These are phyloP conservation scores for Garrulus glandarius DNA, from an alignment of 2,797 vertebrate genomes.

Conservation along the genomic window DNA sequence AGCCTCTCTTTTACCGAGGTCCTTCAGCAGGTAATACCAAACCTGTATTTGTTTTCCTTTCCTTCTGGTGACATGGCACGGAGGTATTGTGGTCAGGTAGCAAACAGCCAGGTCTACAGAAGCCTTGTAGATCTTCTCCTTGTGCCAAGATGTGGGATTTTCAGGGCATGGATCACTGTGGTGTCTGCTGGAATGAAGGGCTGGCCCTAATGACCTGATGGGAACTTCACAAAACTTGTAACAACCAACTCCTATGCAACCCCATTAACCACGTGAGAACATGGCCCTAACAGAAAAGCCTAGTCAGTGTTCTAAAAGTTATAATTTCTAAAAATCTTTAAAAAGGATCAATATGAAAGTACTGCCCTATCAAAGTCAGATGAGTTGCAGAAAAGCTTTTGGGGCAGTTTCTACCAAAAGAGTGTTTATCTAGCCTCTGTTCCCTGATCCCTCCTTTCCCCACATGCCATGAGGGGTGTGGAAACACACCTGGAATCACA, in stretches of 20 bases:
- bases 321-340: not conserved
- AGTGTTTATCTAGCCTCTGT: not conserved
- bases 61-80: not conserved
- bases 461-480: not conserved
- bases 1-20: not conserved
- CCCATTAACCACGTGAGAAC: not conserved
- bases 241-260: not conserved
- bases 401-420: not conserved
- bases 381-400: not conserved
- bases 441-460: not conserved
- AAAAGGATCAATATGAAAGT: not conserved
- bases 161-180: not conserved
- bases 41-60: not conserved
- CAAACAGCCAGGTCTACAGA: fast-evolving
- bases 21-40: not conserved
- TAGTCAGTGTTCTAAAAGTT: not conserved
- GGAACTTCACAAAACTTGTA: not conserved
- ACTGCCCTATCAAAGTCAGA: not conserved
- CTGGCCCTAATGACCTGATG: fast-evolving
- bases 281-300: not conserved
- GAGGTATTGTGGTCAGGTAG: not conserved
- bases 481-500: not conserved
- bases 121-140: not conserved
- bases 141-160: not conserved
- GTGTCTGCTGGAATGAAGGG: not conserved